Evolutionary conservation across 2,888 invertebrate genomes (phyloP).

Genomic region (Dasysyrphus tricinctus): DNA sequence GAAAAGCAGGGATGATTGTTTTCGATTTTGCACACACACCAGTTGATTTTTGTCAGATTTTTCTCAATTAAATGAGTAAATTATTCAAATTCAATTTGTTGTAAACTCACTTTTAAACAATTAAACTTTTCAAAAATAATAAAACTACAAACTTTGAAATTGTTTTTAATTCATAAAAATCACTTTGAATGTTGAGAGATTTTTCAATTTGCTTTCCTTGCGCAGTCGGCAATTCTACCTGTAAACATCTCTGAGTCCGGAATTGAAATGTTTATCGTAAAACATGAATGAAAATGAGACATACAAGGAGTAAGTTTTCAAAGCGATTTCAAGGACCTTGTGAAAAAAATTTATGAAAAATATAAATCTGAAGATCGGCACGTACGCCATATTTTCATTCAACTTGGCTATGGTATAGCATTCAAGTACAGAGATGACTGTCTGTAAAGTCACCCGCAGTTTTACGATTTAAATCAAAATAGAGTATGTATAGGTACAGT

Average conservation of each 20-base stretch:
- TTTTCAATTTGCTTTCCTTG: not conserved
- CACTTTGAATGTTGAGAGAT: not conserved
- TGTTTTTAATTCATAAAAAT: not conserved
- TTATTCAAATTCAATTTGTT: not conserved
- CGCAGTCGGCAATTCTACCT: not conserved
- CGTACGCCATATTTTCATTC: constrained; percentile 29
- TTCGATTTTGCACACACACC: constrained; percentile 5
- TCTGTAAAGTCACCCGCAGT: constrained; percentile 2
- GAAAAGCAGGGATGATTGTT: constrained; percentile 30
- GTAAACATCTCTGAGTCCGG: constrained; percentile 15
- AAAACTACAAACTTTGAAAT: not conserved
- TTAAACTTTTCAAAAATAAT: not conserved
- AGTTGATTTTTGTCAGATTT: not conserved
- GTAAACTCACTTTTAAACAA: not conserved
- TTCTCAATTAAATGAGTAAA: not conserved
- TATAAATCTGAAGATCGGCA: constrained; percentile 16
- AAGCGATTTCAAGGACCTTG: not conserved
- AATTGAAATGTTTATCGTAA: constrained; percentile 19
- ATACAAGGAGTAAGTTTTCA: constrained; percentile 5
- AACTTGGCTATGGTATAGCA: not conserved
- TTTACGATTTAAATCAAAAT: constrained; percentile 13
- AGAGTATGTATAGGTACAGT: not conserved
- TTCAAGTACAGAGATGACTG: constrained; percentile 12
- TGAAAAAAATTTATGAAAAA: not conserved
- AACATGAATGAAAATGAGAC: not conserved